Conservation (phyloP, 2,113 vertebrate genomes). For the Oceanites oceanicus region DNA sequence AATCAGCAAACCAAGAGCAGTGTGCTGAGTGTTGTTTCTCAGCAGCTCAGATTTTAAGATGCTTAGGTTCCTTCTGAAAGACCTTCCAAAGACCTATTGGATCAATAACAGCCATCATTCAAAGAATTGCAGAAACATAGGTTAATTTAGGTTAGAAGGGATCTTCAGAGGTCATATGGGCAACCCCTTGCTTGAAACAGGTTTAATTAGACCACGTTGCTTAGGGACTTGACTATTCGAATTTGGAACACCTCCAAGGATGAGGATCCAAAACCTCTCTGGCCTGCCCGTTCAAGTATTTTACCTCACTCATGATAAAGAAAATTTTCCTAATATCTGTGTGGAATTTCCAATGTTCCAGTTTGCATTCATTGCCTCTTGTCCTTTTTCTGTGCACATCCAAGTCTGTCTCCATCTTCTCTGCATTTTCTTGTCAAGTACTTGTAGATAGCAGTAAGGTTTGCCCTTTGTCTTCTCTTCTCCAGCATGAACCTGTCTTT, state of each 20-base stretch:
- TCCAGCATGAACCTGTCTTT: neutral
- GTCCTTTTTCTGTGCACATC: neutral
- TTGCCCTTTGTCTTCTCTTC: neutral
- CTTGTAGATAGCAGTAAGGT: neutral
- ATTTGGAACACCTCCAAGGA: neutral
- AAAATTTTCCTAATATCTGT: neutral
- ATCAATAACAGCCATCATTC: neutral
- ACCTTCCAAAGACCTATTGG: neutral
- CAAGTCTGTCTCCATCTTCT: neutral
- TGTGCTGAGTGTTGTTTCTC: neutral
- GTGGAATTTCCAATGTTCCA: accelerated
- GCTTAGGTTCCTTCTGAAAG: neutral
- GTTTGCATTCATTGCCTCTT: neutral
- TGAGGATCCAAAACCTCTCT: neutral
- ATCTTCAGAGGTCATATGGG: neutral
- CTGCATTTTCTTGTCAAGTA: neutral
- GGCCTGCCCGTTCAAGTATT: neutral
- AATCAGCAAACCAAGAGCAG: neutral
- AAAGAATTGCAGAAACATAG: neutral
- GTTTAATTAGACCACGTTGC: neutral
- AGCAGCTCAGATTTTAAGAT: neutral
- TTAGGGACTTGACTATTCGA: neutral
- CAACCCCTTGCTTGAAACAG: neutral
- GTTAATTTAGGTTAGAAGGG: neutral
- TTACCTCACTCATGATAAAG: neutral